phyloP scores from a whole-genome alignment of 2,888 invertebrate genomes.

The Eutolmus rufibarbis region DNA sequence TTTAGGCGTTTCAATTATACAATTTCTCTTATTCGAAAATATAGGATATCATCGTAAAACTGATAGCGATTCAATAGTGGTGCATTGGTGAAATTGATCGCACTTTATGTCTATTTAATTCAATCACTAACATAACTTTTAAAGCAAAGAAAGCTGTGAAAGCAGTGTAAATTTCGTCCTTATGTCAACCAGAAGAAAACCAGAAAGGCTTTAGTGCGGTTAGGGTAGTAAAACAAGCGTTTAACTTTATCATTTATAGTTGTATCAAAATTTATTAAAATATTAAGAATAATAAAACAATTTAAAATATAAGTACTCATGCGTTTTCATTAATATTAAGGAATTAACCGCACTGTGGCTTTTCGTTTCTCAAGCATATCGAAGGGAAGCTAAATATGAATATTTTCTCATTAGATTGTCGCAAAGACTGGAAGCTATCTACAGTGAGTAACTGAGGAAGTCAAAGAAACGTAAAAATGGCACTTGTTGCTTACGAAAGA shows the following conservation, averaged over 20 bases:
- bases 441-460: conserved; percentile 20
- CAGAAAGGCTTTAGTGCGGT: neutral
- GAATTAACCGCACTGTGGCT: conserved; percentile 31
- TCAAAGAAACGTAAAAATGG: conserved; percentile 31
- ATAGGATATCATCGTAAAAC: too few species aligned
- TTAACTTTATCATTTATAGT: conserved; percentile 33
- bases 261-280: conserved; percentile 42
- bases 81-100: too few species aligned
- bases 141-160: neutral
- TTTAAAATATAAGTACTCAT: conserved; percentile 47
- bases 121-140: too few species aligned
- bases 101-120: too few species aligned
- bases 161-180: too few species aligned
- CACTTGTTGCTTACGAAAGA: conserved; percentile 27
- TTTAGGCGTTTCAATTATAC: too few species aligned
- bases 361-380: conserved; percentile 9
- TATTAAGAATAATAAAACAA: conserved; percentile 38
- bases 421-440: conserved; percentile 30
- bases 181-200: neutral
- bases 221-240: neutral
- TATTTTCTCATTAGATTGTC: conserved; percentile 25
- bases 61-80: too few species aligned
- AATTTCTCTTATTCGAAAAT: too few species aligned
- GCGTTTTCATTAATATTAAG: conserved; percentile 38
- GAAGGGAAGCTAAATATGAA: neutral